phyloP scores from a whole-genome alignment of 1,140 invertebrate species.

The Berghia stephanieae region DNA sequence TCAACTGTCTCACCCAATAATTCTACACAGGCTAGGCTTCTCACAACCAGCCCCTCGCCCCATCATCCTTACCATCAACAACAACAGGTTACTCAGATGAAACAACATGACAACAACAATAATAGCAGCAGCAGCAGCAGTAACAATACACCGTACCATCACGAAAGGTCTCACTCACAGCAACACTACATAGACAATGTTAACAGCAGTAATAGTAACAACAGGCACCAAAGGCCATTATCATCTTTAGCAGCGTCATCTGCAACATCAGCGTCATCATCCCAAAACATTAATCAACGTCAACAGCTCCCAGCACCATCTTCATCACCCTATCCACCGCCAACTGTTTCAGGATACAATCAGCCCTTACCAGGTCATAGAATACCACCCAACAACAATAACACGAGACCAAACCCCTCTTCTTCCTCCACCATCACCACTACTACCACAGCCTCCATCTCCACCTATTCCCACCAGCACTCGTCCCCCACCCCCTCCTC shows the following conservation, averaged over 20 bases:
- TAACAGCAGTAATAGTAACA: not conserved
- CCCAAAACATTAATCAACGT: too few species aligned
- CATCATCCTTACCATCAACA: slow-evolving; percentile 14
- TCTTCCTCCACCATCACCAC: not conserved
- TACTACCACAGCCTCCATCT: not conserved
- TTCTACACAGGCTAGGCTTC: slow-evolving; percentile 1
- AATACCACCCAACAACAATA: not conserved
- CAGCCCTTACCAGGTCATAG: slow-evolving; percentile 24
- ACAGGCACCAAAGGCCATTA: too few species aligned
- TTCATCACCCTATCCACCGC: too few species aligned
- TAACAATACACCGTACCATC: slow-evolving; percentile 3
- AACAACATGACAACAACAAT: slow-evolving; percentile 11
- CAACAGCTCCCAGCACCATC: too few species aligned
- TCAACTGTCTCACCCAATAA: slow-evolving; percentile 1
- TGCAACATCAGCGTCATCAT: not conserved
- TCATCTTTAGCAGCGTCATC: slow-evolving; percentile 6
- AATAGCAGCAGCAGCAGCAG: slow-evolving; percentile 23
- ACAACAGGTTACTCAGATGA: slow-evolving; percentile 17
- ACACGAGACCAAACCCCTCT: not conserved
- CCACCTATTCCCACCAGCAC: slow-evolving; percentile 3
- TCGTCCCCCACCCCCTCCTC: slow-evolving; percentile 27
- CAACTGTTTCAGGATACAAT: too few species aligned
- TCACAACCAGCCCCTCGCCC: slow-evolving; percentile 32
- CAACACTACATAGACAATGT: not conserved
- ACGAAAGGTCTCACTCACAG: slow-evolving; percentile 22